Percentiles rank a stretch among this genome's conserved stretches.
These are phyloP conservation scores for Rhagonycha lutea DNA, from an alignment of 2,888 invertebrate genomes.

Conservation along the genomic window DNA sequence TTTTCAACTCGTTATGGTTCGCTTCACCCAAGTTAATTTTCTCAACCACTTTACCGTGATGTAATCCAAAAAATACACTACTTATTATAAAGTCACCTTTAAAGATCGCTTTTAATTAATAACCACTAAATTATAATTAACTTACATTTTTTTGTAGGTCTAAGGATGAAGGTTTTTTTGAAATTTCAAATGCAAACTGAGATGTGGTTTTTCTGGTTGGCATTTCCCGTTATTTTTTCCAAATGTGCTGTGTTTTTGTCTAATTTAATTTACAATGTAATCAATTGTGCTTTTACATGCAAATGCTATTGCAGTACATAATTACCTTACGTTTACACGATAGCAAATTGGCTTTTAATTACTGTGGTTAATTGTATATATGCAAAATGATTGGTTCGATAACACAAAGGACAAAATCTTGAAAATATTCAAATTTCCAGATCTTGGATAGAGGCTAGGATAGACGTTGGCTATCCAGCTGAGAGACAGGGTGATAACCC, in stretches of 20 bases:
- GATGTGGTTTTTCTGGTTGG: not conserved
- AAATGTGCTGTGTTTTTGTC: not conserved
- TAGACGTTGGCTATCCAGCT: too few relatives aligned
- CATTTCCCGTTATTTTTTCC: not conserved
- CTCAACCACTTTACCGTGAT: constrained; percentile 12
- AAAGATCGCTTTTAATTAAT: not conserved
- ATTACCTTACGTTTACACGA: not conserved
- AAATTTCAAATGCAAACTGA: not conserved
- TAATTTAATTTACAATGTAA: not conserved
- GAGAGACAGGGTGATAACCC: too few relatives aligned
- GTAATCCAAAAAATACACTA: constrained; percentile 3
- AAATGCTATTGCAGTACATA: not conserved
- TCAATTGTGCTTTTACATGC: not conserved
- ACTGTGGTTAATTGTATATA: not conserved
- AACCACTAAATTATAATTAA: not conserved
- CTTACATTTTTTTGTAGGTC: not conserved
- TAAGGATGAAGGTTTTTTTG: not conserved
- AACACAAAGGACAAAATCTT: not conserved
- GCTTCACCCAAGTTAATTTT: constrained; percentile 5
- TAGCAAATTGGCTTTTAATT: not conserved
- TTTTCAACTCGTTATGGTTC: constrained; percentile 10
- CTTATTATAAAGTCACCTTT: not conserved
- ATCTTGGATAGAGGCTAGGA: too few relatives aligned
- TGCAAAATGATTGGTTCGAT: not conserved
- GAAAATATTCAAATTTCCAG: not conserved